phyloP scores from a whole-genome alignment of 2,888 invertebrate genomes.

The Ectobius pallidus region DNA sequence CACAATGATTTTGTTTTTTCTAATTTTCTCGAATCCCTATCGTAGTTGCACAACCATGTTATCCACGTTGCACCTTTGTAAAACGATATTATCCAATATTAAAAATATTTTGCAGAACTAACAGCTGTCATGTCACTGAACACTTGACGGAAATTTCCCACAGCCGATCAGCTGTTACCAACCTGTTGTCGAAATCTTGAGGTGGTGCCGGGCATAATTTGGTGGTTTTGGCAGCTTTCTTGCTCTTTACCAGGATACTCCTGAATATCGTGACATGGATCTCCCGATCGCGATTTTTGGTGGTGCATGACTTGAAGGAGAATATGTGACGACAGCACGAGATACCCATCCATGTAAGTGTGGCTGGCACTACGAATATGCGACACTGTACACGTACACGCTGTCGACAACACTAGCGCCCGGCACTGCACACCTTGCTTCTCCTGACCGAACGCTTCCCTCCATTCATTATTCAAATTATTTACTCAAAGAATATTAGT shows the following conservation, averaged over 20 bases:
- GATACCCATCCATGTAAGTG: slow-evolving; percentile 3
- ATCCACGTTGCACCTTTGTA: too few relatives aligned
- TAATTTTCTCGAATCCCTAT: too few relatives aligned
- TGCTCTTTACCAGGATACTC: slow-evolving; percentile 8
- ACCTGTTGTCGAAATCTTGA: slow-evolving; percentile 10
- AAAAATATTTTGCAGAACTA: too few relatives aligned
- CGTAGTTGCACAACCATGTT: too few relatives aligned
- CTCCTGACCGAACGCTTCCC: neutral
- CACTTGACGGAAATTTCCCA: too few relatives aligned
- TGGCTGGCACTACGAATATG: too few relatives aligned
- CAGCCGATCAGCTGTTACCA: too few relatives aligned
- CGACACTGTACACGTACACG: neutral
- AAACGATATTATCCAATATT: too few relatives aligned
- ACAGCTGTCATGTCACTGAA: too few relatives aligned
- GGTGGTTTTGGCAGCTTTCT: neutral
- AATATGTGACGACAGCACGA: slow-evolving; percentile 20
- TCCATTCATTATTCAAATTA: slow-evolving; percentile 20
- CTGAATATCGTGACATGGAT: slow-evolving; percentile 21
- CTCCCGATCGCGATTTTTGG: slow-evolving; percentile 9
- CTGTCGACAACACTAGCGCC: neutral
- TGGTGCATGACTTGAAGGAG: neutral
- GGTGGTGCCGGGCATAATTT: neutral
- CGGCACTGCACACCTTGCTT: neutral
- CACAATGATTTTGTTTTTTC: too few relatives aligned
- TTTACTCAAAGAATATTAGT: slow-evolving; percentile 3